Evolutionary conservation across 1,140 invertebrate species (phyloP).

Genomic region (Venturia canescens): DNA sequence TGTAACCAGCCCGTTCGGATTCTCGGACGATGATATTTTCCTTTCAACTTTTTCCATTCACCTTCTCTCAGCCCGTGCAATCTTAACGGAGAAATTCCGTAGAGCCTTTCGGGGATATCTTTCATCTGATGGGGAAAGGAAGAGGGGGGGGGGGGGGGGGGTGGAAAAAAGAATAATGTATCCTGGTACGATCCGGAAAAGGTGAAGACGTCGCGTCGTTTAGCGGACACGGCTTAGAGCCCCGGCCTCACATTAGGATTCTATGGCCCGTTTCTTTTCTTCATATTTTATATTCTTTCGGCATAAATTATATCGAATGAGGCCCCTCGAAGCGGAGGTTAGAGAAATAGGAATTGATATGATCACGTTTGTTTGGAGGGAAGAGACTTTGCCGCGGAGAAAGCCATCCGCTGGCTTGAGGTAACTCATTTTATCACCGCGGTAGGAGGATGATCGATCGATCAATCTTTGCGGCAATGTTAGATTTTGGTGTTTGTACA

Average conservation of each 20-base stretch:
- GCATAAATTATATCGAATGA: neutral
- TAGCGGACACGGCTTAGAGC: neutral
- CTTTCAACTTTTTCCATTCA: constrained; percentile 32
- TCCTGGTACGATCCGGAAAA: constrained; percentile 4
- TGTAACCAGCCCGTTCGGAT: neutral
- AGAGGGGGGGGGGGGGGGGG: too few relatives aligned
- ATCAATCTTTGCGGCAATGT: too few relatives aligned
- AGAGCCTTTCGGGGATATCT: constrained; percentile 2
- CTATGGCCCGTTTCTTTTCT: neutral
- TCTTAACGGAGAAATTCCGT: constrained; percentile 15
- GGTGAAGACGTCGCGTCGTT: neutral
- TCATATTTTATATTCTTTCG: neutral
- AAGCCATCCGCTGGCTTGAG: too few relatives aligned
- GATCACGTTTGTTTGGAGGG: too few relatives aligned
- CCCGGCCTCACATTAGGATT: neutral
- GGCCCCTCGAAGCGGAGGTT: neutral
- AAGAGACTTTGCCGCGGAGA: too few relatives aligned
- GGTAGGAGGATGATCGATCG: too few relatives aligned
- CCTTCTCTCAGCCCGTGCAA: neutral
- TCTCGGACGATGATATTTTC: constrained; percentile 20
- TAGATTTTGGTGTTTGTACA: too few relatives aligned
- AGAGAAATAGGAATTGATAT: neutral
- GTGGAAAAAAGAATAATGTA: constrained; percentile 24
- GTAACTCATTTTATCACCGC: too few relatives aligned
- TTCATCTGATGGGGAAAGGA: constrained; percentile 13